Evolutionary conservation across 1,140 invertebrate species (phyloP).

Genomic region (Propsilocerus akamusi): DNA sequence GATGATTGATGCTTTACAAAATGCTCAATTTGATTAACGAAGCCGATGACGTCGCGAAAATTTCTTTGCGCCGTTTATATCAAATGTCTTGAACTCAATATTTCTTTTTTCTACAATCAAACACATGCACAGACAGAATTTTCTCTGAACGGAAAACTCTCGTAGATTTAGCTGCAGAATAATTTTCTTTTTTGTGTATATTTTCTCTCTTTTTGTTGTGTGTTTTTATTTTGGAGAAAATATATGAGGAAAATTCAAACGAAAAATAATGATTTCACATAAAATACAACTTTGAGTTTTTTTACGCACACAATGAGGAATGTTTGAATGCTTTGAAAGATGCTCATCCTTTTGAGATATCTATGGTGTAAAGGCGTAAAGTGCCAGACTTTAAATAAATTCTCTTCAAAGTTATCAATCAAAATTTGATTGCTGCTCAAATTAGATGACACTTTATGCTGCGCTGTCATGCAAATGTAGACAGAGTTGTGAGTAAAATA

Average conservation of each 20-base stretch:
- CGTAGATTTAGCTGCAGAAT: not conserved
- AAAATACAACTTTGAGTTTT: constrained; percentile 3
- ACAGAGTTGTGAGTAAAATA: not conserved
- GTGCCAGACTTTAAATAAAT: not conserved
- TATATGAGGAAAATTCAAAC: not conserved
- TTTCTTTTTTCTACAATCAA: no score
- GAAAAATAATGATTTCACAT: constrained; percentile 3
- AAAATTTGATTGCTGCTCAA: not conserved
- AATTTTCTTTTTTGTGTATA: not conserved
- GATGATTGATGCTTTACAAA: no score
- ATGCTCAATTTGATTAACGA: no score
- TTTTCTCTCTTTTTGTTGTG: not conserved
- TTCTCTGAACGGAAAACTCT: no score
- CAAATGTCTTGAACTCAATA: no score
- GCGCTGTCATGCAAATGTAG: not conserved
- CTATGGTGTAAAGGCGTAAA: not conserved
- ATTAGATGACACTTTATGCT: not conserved
- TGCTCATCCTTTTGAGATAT: not conserved
- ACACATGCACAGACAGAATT: no score
- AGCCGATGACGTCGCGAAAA: no score
- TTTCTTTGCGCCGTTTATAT: no score
- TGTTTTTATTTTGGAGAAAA: not conserved
- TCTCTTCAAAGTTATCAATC: not conserved
- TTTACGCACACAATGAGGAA: constrained; percentile 3
- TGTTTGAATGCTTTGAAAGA: not conserved